Base-by-base conservation (phyloP, 2,888 invertebrate species). In the Diplazon laetatorius region DNA sequence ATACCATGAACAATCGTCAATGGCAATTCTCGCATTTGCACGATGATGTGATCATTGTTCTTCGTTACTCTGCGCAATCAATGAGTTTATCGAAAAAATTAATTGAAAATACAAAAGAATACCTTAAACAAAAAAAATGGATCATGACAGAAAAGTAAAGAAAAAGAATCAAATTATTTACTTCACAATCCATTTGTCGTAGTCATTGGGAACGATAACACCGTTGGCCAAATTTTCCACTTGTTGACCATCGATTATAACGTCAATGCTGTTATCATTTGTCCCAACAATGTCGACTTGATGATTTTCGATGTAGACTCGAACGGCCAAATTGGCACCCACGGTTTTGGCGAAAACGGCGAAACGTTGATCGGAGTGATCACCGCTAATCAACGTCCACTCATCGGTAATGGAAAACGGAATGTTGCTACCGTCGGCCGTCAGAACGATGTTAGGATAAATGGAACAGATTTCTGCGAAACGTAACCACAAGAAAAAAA, bases 341-440 rank as follows among this genome's bases (percentile, higher is more conserved):
- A 89, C 60, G 25, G 80, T 82, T 80, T 90, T 91, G 0, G 87
- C 87, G 71, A 88, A 90, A 55, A 92, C 71, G 9, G 88, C 89
- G 44, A 86, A 89, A 18, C 86, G 83, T 30, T 86, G 80, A 8
- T 84, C 55, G 0, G 79, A 57, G 37, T 82, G 72, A 77, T 91
- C 88, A 3, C 88, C 90, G 9, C 89, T 82, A 37, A 88, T 81
- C 44, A 91, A 73, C 0, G 87, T 88, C 91, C 91, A 92, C 6
- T 90, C 83, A 1, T 84, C 77, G 0, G 86, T 74, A 22, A 89
- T 60, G 1, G 37, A 39, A 52, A 84, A 81, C 1, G 83, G 75
- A 18, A 87, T 69, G 4, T 78, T 69, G 2, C 77, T 75, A 48
- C 87, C 84, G 12, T 88, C 85, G 2, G 83, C 75, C n/a, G 83